These are phyloP conservation scores for Labeo calbasu DNA, from an alignment of 2,797 vertebrate genomes.

Conservation along the genomic window DNA sequence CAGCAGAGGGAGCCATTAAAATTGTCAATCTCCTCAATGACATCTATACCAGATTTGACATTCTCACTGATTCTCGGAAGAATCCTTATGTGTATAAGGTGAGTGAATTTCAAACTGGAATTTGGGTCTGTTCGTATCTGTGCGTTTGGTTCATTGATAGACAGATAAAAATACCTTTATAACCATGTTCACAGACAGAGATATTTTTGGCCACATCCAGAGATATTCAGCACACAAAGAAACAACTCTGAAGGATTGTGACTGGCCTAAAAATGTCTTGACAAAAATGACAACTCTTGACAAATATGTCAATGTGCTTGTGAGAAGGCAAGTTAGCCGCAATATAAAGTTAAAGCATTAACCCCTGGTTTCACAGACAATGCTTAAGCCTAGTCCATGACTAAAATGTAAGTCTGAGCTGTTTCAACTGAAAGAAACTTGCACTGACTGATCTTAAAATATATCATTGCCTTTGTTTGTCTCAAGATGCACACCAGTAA, in stretches of 20 bases:
- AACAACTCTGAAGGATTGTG: background rate
- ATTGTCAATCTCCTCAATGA: conserved; percentile 98
- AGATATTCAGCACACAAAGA: background rate
- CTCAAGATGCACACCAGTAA: no score
- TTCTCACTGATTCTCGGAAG: conserved; percentile 94
- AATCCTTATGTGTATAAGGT: conserved; percentile 99
- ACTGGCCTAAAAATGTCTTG: conserved; percentile 5
- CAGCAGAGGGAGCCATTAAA: conserved; percentile 98
- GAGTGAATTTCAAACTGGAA: conserved; percentile 51
- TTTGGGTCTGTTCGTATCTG: background rate
- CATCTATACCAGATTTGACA: conserved; percentile 97
- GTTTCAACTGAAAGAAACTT: no score
- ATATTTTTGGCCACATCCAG: background rate
- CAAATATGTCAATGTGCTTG: background rate
- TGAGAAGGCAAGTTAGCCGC: background rate
- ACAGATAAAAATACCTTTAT: background rate
- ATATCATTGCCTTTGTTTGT: no score
- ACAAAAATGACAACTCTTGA: background rate
- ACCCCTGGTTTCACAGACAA: no score
- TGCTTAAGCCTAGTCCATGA: no score
- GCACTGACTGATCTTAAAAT: no score
- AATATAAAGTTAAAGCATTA: background rate
- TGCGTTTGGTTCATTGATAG: background rate
- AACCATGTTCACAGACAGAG: background rate
- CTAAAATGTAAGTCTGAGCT: no score